phyloP scores from a whole-genome alignment of 2,888 invertebrate species.

The Hartigia nigra region DNA sequence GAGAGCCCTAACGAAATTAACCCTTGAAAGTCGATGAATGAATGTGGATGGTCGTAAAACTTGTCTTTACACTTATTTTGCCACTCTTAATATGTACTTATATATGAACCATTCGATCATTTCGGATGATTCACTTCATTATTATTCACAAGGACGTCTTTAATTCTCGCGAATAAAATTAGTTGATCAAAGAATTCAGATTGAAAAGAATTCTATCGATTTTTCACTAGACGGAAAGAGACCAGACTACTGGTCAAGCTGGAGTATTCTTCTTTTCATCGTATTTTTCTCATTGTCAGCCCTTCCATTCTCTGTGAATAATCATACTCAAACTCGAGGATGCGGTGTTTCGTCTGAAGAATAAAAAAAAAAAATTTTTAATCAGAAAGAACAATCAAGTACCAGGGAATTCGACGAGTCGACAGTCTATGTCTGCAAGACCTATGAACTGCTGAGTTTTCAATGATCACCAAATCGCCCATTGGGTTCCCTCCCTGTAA shows the following conservation, averaged over 20 bases:
- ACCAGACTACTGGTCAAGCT: neutral
- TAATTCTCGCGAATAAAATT: neutral
- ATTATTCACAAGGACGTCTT: neutral
- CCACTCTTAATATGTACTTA: neutral
- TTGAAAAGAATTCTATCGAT: neutral
- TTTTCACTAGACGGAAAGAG: neutral
- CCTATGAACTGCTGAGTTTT: neutral
- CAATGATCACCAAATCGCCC: neutral
- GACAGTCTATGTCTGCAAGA: neutral
- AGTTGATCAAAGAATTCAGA: neutral
- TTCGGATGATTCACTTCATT: neutral
- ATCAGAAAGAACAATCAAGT: neutral
- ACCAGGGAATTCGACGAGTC: neutral
- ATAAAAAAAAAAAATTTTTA: neutral
- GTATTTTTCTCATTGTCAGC: constrained; percentile 7
- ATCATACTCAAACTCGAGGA: neutral
- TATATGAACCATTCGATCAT: neutral
- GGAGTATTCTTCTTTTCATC: neutral
- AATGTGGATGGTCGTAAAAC: no score
- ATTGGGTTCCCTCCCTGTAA: neutral
- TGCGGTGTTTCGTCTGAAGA: neutral
- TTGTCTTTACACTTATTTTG: neutral
- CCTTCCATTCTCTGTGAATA: neutral
- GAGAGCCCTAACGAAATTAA: constrained; percentile 18
- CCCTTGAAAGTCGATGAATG: constrained; percentile 23